Percentiles rank a stretch among this genome's conserved stretches.
These are phyloP conservation scores for Enoplosus armatus DNA, from an alignment of 2,797 vertebrate genomes.

Conservation along the genomic window DNA sequence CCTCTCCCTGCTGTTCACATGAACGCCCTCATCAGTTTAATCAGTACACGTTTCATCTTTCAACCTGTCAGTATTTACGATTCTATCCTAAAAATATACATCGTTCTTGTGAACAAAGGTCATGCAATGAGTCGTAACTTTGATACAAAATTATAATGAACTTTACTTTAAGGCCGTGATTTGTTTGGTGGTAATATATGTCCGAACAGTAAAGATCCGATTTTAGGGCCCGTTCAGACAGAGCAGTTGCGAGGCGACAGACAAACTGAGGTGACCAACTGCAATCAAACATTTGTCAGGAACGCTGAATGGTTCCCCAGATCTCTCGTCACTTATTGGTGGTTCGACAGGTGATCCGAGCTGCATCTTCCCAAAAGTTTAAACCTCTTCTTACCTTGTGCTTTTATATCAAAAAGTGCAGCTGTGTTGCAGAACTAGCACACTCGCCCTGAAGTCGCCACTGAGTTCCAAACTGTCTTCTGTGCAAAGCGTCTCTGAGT, in stretches of 20 bases:
- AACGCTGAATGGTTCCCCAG: neutral
- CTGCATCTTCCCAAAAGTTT: neutral
- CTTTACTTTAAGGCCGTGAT: conserved; percentile 15
- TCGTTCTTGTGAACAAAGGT: neutral
- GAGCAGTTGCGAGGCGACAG: neutral
- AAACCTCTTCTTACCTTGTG: conserved; percentile 4
- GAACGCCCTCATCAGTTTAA: neutral
- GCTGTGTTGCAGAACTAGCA: neutral
- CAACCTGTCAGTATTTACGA: neutral
- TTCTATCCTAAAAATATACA: neutral
- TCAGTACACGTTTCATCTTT: neutral
- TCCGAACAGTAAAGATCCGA: neutral
- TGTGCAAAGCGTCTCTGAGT: neutral
- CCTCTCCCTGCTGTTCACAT: conserved; percentile 4
- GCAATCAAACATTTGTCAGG: neutral
- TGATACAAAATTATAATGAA: neutral
- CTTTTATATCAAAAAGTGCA: conserved; percentile 5
- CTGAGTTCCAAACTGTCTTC: neutral
- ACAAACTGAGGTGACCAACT: neutral
- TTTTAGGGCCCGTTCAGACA: neutral
- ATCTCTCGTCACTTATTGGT: neutral
- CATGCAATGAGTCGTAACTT: neutral
- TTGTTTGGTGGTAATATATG: neutral
- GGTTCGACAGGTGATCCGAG: neutral
- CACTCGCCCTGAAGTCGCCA: neutral